A percentile compares a stretch with the other conserved stretches of the same genome.
phyloP scores from a whole-genome alignment of 1,140 invertebrate species.

The Euborellia annulipes region DNA sequence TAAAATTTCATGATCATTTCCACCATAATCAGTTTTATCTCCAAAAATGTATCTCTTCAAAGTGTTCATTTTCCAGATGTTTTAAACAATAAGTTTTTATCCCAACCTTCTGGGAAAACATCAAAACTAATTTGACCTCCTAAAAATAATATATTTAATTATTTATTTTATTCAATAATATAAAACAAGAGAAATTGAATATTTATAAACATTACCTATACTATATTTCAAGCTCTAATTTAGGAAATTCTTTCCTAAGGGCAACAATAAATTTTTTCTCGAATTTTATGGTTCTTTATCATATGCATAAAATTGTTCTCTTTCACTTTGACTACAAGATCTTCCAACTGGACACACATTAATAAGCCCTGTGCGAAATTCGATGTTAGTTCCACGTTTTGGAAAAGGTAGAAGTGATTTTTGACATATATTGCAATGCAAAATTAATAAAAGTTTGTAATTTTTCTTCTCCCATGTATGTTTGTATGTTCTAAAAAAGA shows the following conservation, averaged over 20 bases:
- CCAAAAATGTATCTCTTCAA: conserved; percentile 93
- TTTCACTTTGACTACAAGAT: conserved; percentile 70
- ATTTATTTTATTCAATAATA: neutral
- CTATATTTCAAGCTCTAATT: conserved; percentile 60
- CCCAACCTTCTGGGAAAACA: conserved; percentile 92
- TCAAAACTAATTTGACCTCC: conserved; percentile 97
- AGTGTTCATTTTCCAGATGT: conserved; percentile 54
- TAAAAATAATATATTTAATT: conserved; percentile 20
- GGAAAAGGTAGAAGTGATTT: conserved; percentile 66
- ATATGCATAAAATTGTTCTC: conserved; percentile 73
- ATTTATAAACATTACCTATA: conserved; percentile 49
- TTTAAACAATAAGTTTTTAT: conserved; percentile 91
- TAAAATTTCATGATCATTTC: conserved; percentile 97
- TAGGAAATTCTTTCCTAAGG: conserved; percentile 65
- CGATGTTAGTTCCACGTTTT: conserved; percentile 94
- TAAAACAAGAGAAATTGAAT: neutral
- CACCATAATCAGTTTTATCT: conserved; percentile 82
- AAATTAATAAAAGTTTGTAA: conserved; percentile 92
- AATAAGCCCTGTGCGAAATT: conserved; percentile 87
- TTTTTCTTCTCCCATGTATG: conserved; percentile 73
- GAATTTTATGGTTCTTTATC: conserved; percentile 69
- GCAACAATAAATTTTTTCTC: conserved; percentile 72
- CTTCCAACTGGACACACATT: conserved; percentile 92
- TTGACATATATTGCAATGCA: conserved; percentile 73
- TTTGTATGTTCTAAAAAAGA: conserved; percentile 56